Conservation (phyloP, 2,888 invertebrate species). For the Gibbula magus region DNA sequence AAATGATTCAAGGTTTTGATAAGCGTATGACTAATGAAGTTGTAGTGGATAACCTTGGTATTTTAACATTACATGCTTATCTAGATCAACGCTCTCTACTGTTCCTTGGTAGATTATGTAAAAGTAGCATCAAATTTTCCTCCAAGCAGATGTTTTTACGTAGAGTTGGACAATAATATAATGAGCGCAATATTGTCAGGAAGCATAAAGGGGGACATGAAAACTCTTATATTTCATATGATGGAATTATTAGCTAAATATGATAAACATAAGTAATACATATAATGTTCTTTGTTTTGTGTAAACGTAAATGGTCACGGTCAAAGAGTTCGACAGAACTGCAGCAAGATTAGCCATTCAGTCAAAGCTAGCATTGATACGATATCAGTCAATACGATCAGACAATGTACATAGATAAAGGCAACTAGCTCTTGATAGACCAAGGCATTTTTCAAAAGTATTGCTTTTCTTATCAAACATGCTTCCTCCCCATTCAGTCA, state of each 20-base stretch:
- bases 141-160: background rate
- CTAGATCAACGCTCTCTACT: background rate
- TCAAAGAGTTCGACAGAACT: too few relatives aligned
- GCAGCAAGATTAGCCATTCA: too few relatives aligned
- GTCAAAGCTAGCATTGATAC: too few relatives aligned
- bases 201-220: background rate
- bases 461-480: too few relatives aligned
- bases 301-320: too few relatives aligned
- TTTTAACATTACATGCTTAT: background rate
- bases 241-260: background rate
- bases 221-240: background rate
- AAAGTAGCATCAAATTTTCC: background rate
- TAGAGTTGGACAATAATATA: background rate
- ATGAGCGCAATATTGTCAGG: background rate
- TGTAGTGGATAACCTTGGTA: background rate
- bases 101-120: background rate
- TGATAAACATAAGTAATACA: too few relatives aligned
- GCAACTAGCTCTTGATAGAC: too few relatives aligned
- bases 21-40: background rate
- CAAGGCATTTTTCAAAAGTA: too few relatives aligned
- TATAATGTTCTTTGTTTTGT: too few relatives aligned
- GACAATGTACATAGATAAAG: too few relatives aligned
- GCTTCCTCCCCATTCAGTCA: too few relatives aligned
- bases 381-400: too few relatives aligned
- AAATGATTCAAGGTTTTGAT: background rate